Base-by-base conservation (phyloP, 2,888 invertebrate species). In the Glyphotaelius pellucidus region DNA sequence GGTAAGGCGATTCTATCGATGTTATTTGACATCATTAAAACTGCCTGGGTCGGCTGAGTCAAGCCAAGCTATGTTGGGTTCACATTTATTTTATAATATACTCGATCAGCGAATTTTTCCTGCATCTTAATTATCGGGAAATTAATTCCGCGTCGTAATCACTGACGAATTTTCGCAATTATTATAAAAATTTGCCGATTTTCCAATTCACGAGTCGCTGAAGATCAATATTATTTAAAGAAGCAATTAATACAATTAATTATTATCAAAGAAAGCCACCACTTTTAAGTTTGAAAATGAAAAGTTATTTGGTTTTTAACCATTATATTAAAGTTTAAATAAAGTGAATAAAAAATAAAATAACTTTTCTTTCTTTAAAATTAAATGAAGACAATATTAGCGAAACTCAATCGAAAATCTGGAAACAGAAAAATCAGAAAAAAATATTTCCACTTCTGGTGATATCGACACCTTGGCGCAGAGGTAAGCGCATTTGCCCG, bases 1-100 rank as follows among this genome's bases (percentile, higher is more conserved):
- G 30, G 30, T 47, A 42, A 86, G 47, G 47, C 86, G 86, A 86
- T 86, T 47, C 42, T 7, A 42, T 42, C 86, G 86, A 47, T n/a
- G 42, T 19, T 25, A 42, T 47, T 42, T 86, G 42, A 86, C 86
- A 42, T 86, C 86, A 42, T 86, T 86, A 86, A 86, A 86, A 86
- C 30, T 42, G 30, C 3, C n/a, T 38, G 30, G 86, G 42, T n/a
- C 42, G 42, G 47, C 30, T 42, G 42, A 12, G 86, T n/a, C 30
- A 19, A 14, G 81, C n/a, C n/a, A n/a, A n/a, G 67, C 67, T n/a
- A 25, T 25, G 25, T 67, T 67, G 25, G n/a, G 9, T n/a, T 67
- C 25, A 67, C 67, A 67, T 9, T 67, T 67, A 5, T 25, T 9
- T 67, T 25, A n/a, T 67, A 67, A 67, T 19, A 25, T 19, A 67